Percentiles rank a stretch among this genome's conserved stretches.
Conservation (phyloP, 2,797 vertebrate species). For the Myiotriccus ornatus region DNA sequence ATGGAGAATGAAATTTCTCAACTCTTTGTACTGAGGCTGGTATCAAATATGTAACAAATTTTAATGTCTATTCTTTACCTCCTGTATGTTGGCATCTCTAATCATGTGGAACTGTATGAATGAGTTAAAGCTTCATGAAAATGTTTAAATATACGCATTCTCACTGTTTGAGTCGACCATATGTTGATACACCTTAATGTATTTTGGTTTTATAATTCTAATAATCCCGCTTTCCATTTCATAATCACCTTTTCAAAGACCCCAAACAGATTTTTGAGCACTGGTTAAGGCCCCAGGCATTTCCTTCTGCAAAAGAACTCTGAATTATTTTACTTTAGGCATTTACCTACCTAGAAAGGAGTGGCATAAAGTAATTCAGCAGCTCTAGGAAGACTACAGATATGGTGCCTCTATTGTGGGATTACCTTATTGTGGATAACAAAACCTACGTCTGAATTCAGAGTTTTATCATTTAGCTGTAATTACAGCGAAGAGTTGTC, state of each 20-base stretch:
- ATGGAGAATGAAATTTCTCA: background rate
- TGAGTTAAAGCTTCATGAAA: background rate
- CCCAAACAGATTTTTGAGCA: background rate
- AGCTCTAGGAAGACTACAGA: background rate
- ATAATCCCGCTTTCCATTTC: background rate
- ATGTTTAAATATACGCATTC: background rate
- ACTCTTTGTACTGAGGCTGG: background rate
- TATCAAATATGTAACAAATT: background rate
- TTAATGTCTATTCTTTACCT: background rate
- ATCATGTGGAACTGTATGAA: background rate
- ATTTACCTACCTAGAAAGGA: background rate
- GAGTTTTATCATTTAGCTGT: background rate
- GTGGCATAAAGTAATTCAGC: background rate
- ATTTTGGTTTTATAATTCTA: background rate
- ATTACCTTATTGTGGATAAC: background rate
- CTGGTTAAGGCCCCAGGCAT: background rate
- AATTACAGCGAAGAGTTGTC: background rate
- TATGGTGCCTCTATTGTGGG: background rate
- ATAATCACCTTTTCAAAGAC: background rate
- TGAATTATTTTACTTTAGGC: background rate
- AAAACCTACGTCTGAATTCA: background rate
- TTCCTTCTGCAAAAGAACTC: background rate
- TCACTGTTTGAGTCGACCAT: background rate
- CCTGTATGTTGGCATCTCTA: background rate
- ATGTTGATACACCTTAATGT: background rate